These are phyloP conservation scores for Agrotis clavis DNA, from an alignment of 2,888 invertebrate species.

Conservation along the genomic window DNA sequence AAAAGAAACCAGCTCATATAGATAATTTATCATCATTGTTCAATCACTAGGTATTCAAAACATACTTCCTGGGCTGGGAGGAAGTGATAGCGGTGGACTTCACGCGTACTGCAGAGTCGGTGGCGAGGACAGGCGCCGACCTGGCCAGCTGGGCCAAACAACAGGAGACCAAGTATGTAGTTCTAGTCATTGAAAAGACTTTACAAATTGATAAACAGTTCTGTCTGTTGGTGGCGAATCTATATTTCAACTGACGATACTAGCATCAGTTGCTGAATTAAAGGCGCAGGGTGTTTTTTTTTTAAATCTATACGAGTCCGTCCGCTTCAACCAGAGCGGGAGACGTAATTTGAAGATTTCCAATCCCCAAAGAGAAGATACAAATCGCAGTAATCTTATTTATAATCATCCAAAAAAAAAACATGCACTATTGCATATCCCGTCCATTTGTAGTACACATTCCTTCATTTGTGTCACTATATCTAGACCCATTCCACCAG, in stretches of 20 bases:
- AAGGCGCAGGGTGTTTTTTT: too few relatives aligned
- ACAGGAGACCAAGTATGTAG: conserved; percentile 95
- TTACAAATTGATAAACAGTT: too few relatives aligned
- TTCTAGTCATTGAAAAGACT: too few relatives aligned
- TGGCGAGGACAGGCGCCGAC: conserved; percentile 98
- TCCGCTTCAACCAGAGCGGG: too few relatives aligned
- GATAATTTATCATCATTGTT: conserved; percentile 23
- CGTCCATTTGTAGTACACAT: not conserved
- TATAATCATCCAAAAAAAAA: not conserved
- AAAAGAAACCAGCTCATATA: not conserved
- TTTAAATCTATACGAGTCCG: too few relatives aligned
- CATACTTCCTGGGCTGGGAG: conserved; percentile 99
- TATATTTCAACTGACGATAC: too few relatives aligned
- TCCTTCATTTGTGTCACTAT: not conserved
- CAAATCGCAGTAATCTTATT: too few relatives aligned
- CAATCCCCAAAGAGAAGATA: too few relatives aligned
- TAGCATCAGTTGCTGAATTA: too few relatives aligned
- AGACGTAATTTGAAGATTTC: too few relatives aligned
- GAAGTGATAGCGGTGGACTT: conserved; percentile 99
- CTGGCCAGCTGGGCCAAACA: conserved; percentile 97
- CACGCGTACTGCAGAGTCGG: conserved; percentile 99
- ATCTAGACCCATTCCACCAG: conserved; percentile 72
- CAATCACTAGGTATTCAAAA: conserved; percentile 95
- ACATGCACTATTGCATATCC: not conserved
- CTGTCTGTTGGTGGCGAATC: too few relatives aligned